phyloP scores from a whole-genome alignment of 2,888 invertebrate genomes.

The Apodemia zela region DNA sequence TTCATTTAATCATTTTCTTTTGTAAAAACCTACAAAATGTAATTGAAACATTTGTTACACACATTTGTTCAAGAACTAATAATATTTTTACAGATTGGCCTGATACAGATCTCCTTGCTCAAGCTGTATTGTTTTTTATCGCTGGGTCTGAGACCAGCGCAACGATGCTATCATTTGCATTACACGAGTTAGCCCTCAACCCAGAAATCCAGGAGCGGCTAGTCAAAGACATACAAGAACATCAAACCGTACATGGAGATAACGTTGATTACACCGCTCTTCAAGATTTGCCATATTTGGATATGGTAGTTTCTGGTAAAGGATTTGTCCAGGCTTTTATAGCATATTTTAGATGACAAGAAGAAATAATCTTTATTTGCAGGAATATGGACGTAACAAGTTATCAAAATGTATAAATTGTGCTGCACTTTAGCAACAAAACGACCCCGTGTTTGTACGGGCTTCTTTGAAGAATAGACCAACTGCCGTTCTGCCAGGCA shows the following conservation, averaged over 20 bases:
- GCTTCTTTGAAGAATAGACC: no score
- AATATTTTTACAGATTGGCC: slow-evolving; percentile 46
- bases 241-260: slow-evolving; percentile 54
- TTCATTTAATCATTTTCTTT: no score
- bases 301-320: slow-evolving; percentile 80
- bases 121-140: slow-evolving; percentile 75
- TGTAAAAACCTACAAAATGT: no score
- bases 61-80: slow-evolving; percentile 19
- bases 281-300: slow-evolving; percentile 79
- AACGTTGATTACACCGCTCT: slow-evolving; percentile 75
- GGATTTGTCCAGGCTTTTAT: no score
- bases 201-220: slow-evolving; percentile 79
- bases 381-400: no score
- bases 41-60: no score
- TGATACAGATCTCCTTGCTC: slow-evolving; percentile 63
- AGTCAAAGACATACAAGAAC: slow-evolving; percentile 74
- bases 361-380: no score
- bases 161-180: slow-evolving; percentile 65
- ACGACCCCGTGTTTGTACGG: no score
- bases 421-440: no score
- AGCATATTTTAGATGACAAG: no score
- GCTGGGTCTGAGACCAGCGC: slow-evolving; percentile 79
- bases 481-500: no score
- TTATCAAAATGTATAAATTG: no score
- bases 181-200: slow-evolving; percentile 80